Evolutionary conservation across 1,140 invertebrate species (phyloP), one percentile per base, ranked within the genome.

Genomic region (Gryllus bimaculatus): DNA sequence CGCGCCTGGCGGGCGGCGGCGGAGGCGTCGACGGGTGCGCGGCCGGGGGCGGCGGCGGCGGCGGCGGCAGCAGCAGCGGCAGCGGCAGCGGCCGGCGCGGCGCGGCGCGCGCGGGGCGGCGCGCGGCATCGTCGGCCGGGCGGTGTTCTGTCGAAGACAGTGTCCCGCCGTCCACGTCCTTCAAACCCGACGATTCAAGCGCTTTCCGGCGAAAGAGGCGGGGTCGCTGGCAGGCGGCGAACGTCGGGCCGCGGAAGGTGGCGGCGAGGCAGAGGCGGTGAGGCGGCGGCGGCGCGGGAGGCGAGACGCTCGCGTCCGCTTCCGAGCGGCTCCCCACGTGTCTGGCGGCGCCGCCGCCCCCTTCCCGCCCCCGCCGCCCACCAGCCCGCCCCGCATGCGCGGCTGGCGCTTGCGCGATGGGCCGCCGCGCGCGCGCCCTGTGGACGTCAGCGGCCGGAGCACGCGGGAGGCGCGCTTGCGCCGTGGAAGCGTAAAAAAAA

Each of bases 1-100:
- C 90, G 90, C 47, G 83, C 84, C 20, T 18, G n/a, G 49, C 26
- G 48, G 8, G 76, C 76, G 47, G 76, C 39, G 8, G 76, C 39
- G 12, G 76, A 48, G 39, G 49, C 73, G 26, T 47, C 73, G n/a
- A 49, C 78, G 74, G 78, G 20, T 10, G 47, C 49, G 12, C 73
- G 78, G 20, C 47, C 48, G 15, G 76, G 76, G 12, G 48, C n/a
- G 12, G 76, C 12, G 12, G 18, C 12, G n/a, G n/a, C 21, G 0
- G 13, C 47, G 21, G 15, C 48, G 48, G 12, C 47, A 18, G 76
- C 8, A n/a, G 48, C 18, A 0, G 76, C 26, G 4, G n/a, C 47
- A 15, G 39, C 13, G 47, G 76, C 8, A 0, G 18, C 6, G 15
- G 4, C 10, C 48, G 48, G 47, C 47, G 39, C 76, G n/a, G 47